Conservation (phyloP, 2,888 invertebrate genomes). For the Macaria liturata region DNA sequence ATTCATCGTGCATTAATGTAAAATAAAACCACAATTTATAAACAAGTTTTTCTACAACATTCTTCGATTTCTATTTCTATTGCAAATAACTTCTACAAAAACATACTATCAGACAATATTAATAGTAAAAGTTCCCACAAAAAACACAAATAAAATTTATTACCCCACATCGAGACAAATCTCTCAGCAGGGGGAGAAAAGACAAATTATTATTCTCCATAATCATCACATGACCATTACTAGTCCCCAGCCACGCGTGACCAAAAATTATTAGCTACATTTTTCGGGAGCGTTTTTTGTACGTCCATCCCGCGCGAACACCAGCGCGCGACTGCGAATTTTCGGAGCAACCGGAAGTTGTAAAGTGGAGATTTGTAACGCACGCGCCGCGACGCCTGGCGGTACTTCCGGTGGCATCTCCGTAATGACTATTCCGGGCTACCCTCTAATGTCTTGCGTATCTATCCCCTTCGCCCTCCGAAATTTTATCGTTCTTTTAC, state of each 20-base stretch:
- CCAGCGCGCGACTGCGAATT: slow-evolving; percentile 58
- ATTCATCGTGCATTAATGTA: no score
- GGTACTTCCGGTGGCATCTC: slow-evolving; percentile 68
- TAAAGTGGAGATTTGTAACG: slow-evolving; percentile 84
- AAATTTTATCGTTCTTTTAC: slow-evolving; percentile 60
- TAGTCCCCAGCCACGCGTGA: slow-evolving; percentile 63
- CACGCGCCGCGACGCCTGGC: slow-evolving; percentile 81
- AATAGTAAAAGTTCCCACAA: slow-evolving; percentile 40
- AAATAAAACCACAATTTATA: no score
- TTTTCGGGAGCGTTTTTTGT: slow-evolving; percentile 52
- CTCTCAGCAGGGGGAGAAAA: slow-evolving; percentile 57
- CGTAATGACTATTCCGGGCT: slow-evolving; percentile 68
- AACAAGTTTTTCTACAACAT: no score
- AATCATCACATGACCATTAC: slow-evolving; percentile 79
- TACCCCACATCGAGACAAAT: slow-evolving; percentile 45
- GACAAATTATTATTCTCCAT: slow-evolving; percentile 80
- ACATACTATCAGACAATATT: slow-evolving; percentile 7
- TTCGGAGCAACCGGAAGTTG: slow-evolving; percentile 69
- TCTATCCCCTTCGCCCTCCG: slow-evolving; percentile 38
- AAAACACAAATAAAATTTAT: slow-evolving; percentile 52
- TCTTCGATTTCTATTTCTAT: no score
- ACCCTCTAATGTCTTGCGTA: slow-evolving; percentile 46
- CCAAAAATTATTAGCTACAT: slow-evolving; percentile 70
- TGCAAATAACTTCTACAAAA: no score
- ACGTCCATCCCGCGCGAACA: slow-evolving; percentile 59